A percentile compares a stretch with the other conserved stretches of the same genome.
Conservation (phyloP, 2,888 invertebrate species). For the Flexamia atlantica region DNA sequence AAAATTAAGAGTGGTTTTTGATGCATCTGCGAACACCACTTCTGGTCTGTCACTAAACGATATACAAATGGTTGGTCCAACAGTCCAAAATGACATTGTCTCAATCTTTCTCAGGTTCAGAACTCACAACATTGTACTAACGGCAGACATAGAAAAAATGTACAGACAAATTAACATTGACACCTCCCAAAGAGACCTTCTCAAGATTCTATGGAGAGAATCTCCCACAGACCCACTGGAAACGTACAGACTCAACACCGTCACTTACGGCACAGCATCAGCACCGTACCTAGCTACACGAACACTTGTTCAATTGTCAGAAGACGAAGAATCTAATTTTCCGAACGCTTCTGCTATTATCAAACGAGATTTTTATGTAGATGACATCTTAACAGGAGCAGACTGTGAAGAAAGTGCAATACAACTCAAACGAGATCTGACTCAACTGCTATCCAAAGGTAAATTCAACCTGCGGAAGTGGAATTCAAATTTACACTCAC, state of each 20-base stretch:
- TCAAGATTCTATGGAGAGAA: conserved; percentile 54
- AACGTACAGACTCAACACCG: background rate
- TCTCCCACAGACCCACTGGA: background rate
- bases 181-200: conserved; percentile 65
- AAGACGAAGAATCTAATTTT: background rate
- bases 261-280: background rate
- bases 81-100: conserved; percentile 10
- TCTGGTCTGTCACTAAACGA: conserved; percentile 2
- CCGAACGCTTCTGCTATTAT: background rate
- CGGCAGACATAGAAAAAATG: conserved; percentile 70
- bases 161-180: conserved; percentile 68
- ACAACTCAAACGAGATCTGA: background rate
- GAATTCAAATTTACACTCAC: background rate
- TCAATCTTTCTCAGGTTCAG: background rate
- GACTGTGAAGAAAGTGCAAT: background rate
- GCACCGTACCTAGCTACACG: background rate
- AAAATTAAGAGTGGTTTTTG: conserved; percentile 47
- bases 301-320: background rate
- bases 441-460: background rate
- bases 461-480: background rate
- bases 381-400: background rate
- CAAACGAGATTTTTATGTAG: background rate
- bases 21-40: conserved; percentile 22
- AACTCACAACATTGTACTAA: background rate
- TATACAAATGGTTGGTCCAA: background rate